A percentile compares a stretch with the other conserved stretches of the same genome.
Conservation (phyloP, 2,888 invertebrate genomes). For the Tipula unca region DNA sequence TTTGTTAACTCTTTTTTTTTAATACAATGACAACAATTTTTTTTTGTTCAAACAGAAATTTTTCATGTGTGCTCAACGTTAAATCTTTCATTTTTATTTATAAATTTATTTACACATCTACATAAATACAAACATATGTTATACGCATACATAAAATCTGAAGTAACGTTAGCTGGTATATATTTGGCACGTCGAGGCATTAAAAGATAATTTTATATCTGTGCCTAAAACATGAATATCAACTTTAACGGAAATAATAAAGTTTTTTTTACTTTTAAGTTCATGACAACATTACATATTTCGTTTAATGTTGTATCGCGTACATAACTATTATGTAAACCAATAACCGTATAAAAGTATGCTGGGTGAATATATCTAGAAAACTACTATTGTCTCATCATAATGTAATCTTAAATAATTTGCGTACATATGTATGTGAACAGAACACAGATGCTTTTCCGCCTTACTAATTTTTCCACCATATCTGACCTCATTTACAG, state of each 20-base stretch:
- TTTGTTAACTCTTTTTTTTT: no score
- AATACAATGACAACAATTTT: neutral
- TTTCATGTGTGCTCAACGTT: neutral
- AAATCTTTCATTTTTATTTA: neutral
- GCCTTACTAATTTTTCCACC: neutral
- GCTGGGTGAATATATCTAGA: neutral
- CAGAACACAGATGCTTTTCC: neutral
- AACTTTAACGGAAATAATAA: neutral
- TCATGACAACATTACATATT: neutral
- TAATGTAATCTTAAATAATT: no score
- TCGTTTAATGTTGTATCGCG: neutral
- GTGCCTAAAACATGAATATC: neutral
- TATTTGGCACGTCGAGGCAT: neutral
- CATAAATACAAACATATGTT: no score
- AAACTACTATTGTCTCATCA: no score
- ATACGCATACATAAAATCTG: neutral
- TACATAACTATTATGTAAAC: neutral
- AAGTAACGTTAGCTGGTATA: neutral
- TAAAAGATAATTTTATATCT: neutral
- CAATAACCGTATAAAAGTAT: neutral
- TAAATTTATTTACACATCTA: no score
- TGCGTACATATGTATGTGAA: neutral
- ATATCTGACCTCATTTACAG: neutral
- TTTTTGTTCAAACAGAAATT: neutral
- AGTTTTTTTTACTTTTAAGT: neutral